Base-by-base conservation (phyloP, 1,140 invertebrate species). In the Stratiolaelaps scimitus region DNA sequence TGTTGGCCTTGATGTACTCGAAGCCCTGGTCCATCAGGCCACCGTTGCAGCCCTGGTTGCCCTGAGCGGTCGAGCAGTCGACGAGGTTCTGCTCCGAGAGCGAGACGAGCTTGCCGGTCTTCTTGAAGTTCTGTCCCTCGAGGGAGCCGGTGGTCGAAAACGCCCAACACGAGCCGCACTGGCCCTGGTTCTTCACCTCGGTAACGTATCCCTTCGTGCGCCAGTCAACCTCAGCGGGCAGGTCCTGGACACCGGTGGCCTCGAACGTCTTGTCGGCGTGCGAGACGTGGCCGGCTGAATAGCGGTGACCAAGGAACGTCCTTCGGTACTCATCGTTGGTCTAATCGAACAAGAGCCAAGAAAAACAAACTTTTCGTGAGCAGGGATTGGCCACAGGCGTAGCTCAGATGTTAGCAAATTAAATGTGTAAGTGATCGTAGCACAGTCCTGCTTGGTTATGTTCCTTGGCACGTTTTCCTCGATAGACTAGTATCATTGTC, bases 181-280 rank as follows among this genome's bases (percentile, higher is more conserved):
- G 47, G 23, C 67, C 71, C 69, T 76, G 73, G 68, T 79, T 74
- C 68, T 79, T 78, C 19, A 80, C 73, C 7, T 71, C 69, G 28
- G 78, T 78, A n/a, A 80, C 78, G 68, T 74, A 75, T 7, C 75
- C 76, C 60, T 79, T 69, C 20, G 70, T 5, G 53, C 77, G 67
- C 78, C 78, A 80, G 67, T 78, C 78, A 15, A 78, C 74, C n/a
- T 60, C 26, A n/a, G 46, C 43, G n/a, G 69, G 68, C 1, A 71
- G n/a, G 26, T 70, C 67, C 5, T 7, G 19, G 65, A 23, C 20
- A 28, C 34, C 0, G 53, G 43, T 48, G 17, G 45, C 20, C 53
- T 66, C n/a, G 71, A 69, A 72, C 66, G 67, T 67, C 5, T 44
- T 17, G 60, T 65, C 47, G 47, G 19, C 47, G 15, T 19, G 19